A percentile compares a stretch with the other conserved stretches of the same genome.
Evolutionary conservation across 2,888 invertebrate genomes (phyloP).

Genomic region (Chaetoderma sp.): DNA sequence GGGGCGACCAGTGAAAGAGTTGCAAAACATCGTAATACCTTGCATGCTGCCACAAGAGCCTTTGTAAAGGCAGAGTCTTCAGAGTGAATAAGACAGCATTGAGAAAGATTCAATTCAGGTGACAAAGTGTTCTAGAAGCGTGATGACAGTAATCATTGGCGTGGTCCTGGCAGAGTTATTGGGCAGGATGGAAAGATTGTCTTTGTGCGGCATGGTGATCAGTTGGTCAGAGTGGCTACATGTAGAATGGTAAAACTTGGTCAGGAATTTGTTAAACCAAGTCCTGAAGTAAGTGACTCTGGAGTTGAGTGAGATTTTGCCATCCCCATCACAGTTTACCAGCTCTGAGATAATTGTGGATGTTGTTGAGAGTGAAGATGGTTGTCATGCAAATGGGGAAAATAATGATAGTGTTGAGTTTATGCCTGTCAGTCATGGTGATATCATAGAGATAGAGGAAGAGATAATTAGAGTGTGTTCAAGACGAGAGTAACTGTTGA

Average conservation of each 20-base stretch:
- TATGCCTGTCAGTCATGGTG: no score
- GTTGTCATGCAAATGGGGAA: no score
- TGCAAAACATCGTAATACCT: conserved; percentile 30
- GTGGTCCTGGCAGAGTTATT: background rate
- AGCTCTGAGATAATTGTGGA: no score
- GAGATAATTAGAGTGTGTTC: no score
- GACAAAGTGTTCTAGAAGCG: background rate
- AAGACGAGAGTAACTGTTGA: no score
- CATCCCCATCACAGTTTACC: no score
- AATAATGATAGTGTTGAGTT: no score
- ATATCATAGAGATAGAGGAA: no score
- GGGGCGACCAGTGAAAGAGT: conserved; percentile 18
- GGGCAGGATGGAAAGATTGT: background rate
- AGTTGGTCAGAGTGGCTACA: background rate
- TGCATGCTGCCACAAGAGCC: conserved; percentile 23
- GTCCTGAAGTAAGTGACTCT: no score
- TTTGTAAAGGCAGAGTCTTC: conserved; percentile 18
- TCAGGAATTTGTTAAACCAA: no score
- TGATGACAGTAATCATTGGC: background rate
- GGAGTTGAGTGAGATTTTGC: no score
- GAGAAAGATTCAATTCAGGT: background rate
- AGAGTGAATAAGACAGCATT: conserved; percentile 19
- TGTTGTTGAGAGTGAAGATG: no score
- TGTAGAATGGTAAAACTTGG: background rate
- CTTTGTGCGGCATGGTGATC: background rate